Evolutionary conservation across 2,888 invertebrate species (phyloP).

Genomic region (Eledona agricola): DNA sequence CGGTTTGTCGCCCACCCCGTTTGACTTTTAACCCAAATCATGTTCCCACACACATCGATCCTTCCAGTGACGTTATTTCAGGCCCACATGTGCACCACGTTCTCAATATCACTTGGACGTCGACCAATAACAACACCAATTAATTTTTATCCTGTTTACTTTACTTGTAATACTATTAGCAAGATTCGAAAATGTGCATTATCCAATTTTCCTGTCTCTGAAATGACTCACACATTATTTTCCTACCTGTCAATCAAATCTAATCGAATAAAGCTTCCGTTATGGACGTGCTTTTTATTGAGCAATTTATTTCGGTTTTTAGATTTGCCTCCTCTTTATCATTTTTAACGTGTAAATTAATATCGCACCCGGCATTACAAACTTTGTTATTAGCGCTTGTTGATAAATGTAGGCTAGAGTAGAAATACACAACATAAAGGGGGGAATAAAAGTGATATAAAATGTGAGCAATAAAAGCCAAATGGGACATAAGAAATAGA

Average conservation of each 20-base stretch:
- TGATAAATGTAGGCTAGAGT: no score
- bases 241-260: slow-evolving; percentile 28
- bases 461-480: no score
- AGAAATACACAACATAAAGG: no score
- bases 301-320: slow-evolving; percentile 10
- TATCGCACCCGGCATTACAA: neutral
- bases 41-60: slow-evolving; percentile 19
- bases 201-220: slow-evolving; percentile 21
- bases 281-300: slow-evolving; percentile 19
- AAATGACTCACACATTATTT: slow-evolving; percentile 31
- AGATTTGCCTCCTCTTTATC: neutral
- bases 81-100: slow-evolving; percentile 25
- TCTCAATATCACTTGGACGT: slow-evolving; percentile 21
- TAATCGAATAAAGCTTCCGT: slow-evolving; percentile 23
- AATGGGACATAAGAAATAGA: no score
- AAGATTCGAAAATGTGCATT: slow-evolving; percentile 19
- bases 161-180: slow-evolving; percentile 3
- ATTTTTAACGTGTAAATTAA: neutral
- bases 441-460: no score
- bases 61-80: slow-evolving; percentile 14
- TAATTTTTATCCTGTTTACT: slow-evolving; percentile 19
- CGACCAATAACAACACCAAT: slow-evolving; percentile 31
- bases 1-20: no score
- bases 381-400: no score
- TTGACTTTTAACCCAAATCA: slow-evolving; percentile 10